Evolutionary conservation across 2,113 vertebrate genomes (phyloP), one percentile per base, ranked within the genome.

Genomic region (Oncorhynchus clarkii): DNA sequence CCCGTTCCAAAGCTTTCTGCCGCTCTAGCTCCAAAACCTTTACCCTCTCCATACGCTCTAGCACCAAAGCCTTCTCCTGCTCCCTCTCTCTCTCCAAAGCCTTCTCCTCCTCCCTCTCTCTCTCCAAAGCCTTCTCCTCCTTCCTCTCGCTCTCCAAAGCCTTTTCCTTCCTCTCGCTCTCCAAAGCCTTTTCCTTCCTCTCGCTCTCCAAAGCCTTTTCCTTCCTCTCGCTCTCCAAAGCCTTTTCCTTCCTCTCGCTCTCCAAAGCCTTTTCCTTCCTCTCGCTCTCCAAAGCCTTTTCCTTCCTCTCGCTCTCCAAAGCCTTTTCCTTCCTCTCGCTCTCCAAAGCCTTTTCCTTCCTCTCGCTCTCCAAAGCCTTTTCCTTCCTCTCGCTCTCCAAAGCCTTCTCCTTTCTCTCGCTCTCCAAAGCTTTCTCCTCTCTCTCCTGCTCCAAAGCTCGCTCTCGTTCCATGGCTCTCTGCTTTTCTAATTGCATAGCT

Each of bases 81-180:
- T 27, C 27, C 27, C 3, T 0, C 27, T 27, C 27, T 0, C 27
- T 3, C 27, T 27, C 26, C 26, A 27, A 27, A 27, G 74, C 72
- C 14, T 34, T 57, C 29, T 76, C 72, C 16, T 29, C 7, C 14
- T 18, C 16, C 51, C n/a, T 24, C 26, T 79, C 72, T 5, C 49
- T 57, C 16, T 82, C 80, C 12, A 57, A 18, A 65, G 62, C 71
- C 16, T 34, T 26, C 29, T 76, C 75, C 51, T 73, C 72, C 51
- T 48, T 7, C 16, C 51, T n/a, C 54, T 72, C 48, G 1, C 22
- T 31, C 24, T 75, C 66, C 22, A 76, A n/a, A 45, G 67, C 74
- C n/a, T 34, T 72, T 54, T 14, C n/a, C 48, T 18, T 48, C 3
- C 71, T 48, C 59, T 2, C 71, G 26, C 29, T 13, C 22, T 24